Percentiles rank a stretch among this genome's conserved stretches.
These are phyloP conservation scores for Lepeophtheirus salmonis DNA, from an alignment of 1,140 invertebrate genomes.

Conservation along the genomic window DNA sequence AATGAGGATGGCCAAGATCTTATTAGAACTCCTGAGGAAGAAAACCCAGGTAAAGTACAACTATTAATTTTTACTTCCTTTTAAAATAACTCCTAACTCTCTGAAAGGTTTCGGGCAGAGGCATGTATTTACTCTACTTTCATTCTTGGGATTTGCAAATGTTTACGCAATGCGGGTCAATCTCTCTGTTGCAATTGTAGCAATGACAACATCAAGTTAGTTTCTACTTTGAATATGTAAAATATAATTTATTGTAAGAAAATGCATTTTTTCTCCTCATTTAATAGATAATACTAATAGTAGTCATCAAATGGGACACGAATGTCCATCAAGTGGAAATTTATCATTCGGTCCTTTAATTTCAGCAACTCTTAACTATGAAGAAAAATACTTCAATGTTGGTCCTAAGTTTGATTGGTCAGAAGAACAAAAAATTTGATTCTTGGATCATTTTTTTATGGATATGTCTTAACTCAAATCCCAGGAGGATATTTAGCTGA, in stretches of 20 bases:
- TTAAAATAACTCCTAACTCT: no score
- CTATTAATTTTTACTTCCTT: no score
- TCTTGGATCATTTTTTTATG: constrained; percentile 30
- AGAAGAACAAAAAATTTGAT: constrained; percentile 20
- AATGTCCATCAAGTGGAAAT: constrained; percentile 11
- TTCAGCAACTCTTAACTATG: constrained; percentile 4
- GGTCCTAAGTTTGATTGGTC: constrained; percentile 8
- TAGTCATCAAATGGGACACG: neutral
- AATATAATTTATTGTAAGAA: no score
- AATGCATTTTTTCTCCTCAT: no score
- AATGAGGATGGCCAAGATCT: no score
- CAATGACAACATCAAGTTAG: constrained; percentile 39
- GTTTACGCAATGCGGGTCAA: constrained; percentile 90
- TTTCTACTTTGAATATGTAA: no score
- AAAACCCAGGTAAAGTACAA: no score
- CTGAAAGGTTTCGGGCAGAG: neutral
- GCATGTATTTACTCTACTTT: constrained; percentile 38
- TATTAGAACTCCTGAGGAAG: no score
- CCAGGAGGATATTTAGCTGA: constrained; percentile 27
- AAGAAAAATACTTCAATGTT: neutral
- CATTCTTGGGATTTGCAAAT: constrained; percentile 76
- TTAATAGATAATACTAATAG: constrained; percentile 33
- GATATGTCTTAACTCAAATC: constrained; percentile 30
- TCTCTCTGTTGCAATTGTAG: constrained; percentile 85
- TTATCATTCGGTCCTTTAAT: constrained; percentile 20